Evolutionary conservation across 2,113 vertebrate species (phyloP), one percentile per base, ranked within the genome.

Genomic region (Meleagris gallopavo): DNA sequence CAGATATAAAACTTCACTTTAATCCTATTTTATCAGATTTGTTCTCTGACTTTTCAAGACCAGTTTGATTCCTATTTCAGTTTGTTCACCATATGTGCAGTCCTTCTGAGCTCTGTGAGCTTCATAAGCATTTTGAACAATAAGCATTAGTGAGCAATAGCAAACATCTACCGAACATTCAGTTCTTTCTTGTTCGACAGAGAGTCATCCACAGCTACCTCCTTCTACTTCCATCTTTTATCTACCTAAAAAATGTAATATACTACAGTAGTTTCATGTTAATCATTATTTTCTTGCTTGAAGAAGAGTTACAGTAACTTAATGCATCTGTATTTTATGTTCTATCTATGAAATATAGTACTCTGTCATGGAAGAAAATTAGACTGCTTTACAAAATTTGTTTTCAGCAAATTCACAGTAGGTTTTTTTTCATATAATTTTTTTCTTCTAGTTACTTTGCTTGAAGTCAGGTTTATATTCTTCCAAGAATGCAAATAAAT

Each of bases 71-170:
- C 79, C 36, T 80, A 62, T 29, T 58, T 85, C 11, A 61, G 4
- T 85, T 48, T 46, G 10, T 66, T 78, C 11, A 30, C 10, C 18
- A 2, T 48, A 2, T 1, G 0, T 45, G 5, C 36, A 57, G 14
- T n/a, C 5, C 10, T 84, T 85, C 71, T 67, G 17, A 78, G 6
- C 11, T 76, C 11, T 2, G 0, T 83, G 21, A 77, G 77, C 61
- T 65, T 50, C 69, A 18, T 81, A 70, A 57, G 1, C 4, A 38
- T 0, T 61, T 81, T 72, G 21, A 36, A 24, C 54, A 27, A 1
- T 62, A 78, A 80, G 36, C 22, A 50, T 50, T 50, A 10, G 1
- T 40, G 4, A 77, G 24, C 34, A 65, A 40, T 60, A n/a, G 32
- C 3, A 24, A 45, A 10, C 5, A 36, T 2, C 6, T 19, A 8